Evolutionary conservation across 2,797 vertebrate species (phyloP).

Genomic region (Perdix hodgsoniae): DNA sequence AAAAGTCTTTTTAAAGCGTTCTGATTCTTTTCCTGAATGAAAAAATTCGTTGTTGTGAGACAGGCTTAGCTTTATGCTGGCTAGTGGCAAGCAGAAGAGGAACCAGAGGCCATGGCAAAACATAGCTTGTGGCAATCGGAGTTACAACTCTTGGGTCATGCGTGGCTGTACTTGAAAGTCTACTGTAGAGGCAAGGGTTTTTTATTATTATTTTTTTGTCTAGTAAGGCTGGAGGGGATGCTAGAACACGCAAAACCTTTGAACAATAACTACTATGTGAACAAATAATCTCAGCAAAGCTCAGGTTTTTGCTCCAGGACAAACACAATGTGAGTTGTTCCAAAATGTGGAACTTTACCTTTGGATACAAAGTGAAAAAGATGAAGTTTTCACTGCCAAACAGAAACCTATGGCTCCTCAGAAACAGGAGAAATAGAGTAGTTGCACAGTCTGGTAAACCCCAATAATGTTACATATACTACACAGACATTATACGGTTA

Average conservation of each 20-base stretch:
- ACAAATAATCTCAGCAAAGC: background rate
- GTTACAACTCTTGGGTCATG: background rate
- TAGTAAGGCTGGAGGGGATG: background rate
- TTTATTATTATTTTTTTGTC: background rate
- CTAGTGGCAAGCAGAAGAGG: background rate
- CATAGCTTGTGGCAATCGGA: background rate
- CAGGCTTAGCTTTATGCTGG: background rate
- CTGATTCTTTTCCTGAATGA: background rate
- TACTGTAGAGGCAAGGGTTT: background rate
- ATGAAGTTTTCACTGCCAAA: background rate
- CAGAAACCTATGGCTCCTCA: background rate
- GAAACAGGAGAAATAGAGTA: background rate
- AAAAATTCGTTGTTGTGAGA: background rate
- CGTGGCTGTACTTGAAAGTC: background rate
- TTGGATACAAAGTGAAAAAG: background rate
- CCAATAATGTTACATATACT: rapidly evolving
- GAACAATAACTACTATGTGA: background rate
- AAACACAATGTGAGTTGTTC: background rate
- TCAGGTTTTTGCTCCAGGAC: background rate
- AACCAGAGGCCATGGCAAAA: background rate
- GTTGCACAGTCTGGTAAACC: background rate
- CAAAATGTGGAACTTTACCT: background rate
- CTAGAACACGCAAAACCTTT: background rate
- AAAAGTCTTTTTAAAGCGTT: background rate
- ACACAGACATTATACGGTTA: background rate